Base-by-base conservation (phyloP, 2,797 vertebrate genomes). In the Orientallactaga sibirica region DNA sequence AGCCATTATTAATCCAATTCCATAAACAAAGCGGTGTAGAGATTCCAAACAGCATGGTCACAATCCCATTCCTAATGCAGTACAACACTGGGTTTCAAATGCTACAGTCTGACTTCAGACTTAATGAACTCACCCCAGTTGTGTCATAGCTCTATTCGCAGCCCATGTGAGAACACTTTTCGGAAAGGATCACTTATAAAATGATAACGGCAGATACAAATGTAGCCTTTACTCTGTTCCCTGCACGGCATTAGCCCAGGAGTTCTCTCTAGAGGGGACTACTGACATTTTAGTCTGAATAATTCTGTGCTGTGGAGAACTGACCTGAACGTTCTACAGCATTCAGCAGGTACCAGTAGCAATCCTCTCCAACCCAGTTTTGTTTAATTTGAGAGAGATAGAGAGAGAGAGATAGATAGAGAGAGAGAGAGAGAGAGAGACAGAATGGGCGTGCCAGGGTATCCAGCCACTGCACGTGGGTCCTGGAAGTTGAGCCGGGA, bases 201-300 rank as follows among this genome's bases (percentile, higher is more conserved):
- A 85, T 24, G 73, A 27, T 41, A 81, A 74, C 15, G 91, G 71
- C 66, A 86, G 79, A 79, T 48, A 75, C 55, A 92, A 79, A 88
- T 10, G 4, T 2, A 68, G 37, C 33, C 55, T 61, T 81, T 75
- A 5, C 43, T 58, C 1, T 4, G 52, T 12, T 29, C 52, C 78
- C 41, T 27, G 43, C 67, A 41, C 16, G 33, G 19, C 6, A 33
- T 71, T 73, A 48, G 71, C 14, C 37, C 61, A 33, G 24, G 19
- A 27, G 33, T 74, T 88, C 81, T 79, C 61, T 27, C 18, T 5
- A 3, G n/a, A 22, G 18, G 18, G 68, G 76, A 37, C 85, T 58
- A 41, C 6, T 11, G 82, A 88, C 37, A 55, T 71, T 75, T 62
- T 20, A 66, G 43, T 10, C 24, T 24, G 11, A 19, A 6, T 71